Conservation (phyloP, 2,797 vertebrate genomes). For the Kryptopterus vitreolus region DNA sequence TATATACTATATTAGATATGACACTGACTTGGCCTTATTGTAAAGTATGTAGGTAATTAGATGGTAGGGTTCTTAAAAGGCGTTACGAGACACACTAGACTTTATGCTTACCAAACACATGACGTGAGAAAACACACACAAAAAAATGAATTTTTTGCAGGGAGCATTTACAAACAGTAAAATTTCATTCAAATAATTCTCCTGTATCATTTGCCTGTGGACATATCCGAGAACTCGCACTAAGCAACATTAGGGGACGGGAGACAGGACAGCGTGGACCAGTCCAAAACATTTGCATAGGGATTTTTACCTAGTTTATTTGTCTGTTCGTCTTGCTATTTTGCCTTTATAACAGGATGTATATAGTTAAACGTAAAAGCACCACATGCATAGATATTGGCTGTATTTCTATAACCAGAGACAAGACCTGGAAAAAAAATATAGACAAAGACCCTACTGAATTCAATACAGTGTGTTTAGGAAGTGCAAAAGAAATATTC, state of each 20-base stretch:
- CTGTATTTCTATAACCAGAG: conserved; percentile 17
- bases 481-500: conserved; percentile 27
- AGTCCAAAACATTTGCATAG: not conserved
- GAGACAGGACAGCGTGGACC: not conserved
- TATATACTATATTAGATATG: not conserved
- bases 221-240: not conserved
- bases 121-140: too few relatives aligned
- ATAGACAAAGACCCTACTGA: not conserved
- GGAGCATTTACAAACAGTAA: conserved; percentile 3
- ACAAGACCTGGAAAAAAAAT: not conserved
- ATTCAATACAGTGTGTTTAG: not conserved
- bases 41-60: not conserved
- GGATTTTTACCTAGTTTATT: not conserved
- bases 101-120: conserved; percentile 44
- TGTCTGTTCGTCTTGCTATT: not conserved
- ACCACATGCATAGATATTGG: not conserved
- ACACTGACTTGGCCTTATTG: not conserved
- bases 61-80: not conserved
- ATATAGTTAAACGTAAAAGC: not conserved
- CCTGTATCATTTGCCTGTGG: conserved; percentile 9
- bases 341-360: conserved; percentile 15
- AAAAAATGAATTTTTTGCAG: not conserved
- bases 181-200: conserved; percentile 12
- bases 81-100: conserved; percentile 4
- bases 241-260: not conserved